A percentile compares a stretch with the other conserved stretches of the same genome.
phyloP scores from a whole-genome alignment of 2,888 invertebrate genomes.

The Leuctra nigra region DNA sequence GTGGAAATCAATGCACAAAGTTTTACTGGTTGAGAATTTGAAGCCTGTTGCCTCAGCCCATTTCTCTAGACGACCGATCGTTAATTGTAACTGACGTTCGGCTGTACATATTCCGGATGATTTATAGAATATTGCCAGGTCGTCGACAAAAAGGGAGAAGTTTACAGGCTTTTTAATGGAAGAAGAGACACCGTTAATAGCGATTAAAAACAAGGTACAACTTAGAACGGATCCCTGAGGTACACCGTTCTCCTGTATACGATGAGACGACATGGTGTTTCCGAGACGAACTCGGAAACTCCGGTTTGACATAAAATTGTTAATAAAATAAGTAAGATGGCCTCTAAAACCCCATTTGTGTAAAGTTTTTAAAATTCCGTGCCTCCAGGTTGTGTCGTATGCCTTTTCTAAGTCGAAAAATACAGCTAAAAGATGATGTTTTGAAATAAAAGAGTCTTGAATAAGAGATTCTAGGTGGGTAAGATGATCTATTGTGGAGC shows the following conservation, averaged over 20 bases:
- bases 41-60: constrained; percentile 15
- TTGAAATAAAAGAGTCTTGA: constrained; percentile 27
- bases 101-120: not conserved
- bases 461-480: constrained; percentile 27
- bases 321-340: constrained; percentile 24
- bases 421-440: constrained; percentile 28
- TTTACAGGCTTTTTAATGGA: not conserved
- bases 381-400: constrained; percentile 28
- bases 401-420: constrained; percentile 28
- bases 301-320: constrained; percentile 18
- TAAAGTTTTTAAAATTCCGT: constrained; percentile 23
- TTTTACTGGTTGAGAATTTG: constrained; percentile 9
- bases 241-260: constrained; percentile 15
- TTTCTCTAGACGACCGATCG: constrained; percentile 4
- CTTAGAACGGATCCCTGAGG: constrained; percentile 24
- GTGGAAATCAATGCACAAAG: constrained; percentile 15
- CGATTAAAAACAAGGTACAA: constrained; percentile 17
- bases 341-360: constrained; percentile 26
- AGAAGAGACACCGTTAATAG: constrained; percentile 13
- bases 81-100: not conserved
- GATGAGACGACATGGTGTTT: constrained; percentile 8
- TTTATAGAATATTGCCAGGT: constrained; percentile 15
- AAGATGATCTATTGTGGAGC: constrained; percentile 15
- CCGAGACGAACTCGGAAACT: constrained; percentile 8
- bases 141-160: constrained; percentile 17